Conservation (phyloP, 1,140 invertebrate species). For the Drosophila subobscura region DNA sequence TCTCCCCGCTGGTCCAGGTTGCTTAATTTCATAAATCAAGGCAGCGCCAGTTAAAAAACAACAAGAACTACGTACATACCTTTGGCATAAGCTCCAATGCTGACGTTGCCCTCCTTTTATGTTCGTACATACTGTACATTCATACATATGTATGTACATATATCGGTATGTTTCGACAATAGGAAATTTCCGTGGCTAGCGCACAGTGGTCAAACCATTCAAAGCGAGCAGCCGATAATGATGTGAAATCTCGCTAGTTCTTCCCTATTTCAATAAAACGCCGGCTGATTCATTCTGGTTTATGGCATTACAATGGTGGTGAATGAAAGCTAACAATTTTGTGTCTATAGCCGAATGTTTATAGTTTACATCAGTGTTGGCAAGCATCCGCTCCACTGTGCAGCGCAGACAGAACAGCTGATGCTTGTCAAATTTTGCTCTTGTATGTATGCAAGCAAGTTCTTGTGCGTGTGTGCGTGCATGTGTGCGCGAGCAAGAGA, state of each 20-base stretch:
- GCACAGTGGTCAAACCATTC: constrained; percentile 29
- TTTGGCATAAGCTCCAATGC: not conserved
- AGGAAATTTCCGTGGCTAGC: constrained; percentile 67
- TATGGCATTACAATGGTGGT: too few species aligned
- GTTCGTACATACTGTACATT: too few species aligned
- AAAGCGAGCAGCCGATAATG: not conserved
- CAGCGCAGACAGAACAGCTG: constrained; percentile 65
- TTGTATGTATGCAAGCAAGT: constrained; percentile 6
- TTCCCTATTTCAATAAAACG: too few species aligned
- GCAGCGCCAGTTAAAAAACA: constrained; percentile 51
- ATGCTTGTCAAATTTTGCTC: constrained; percentile 61
- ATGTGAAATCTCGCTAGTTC: not conserved
- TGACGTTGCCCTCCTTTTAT: constrained; percentile 8
- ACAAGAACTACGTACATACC: constrained; percentile 37
- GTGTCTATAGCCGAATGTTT: too few species aligned
- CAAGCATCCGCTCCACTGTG: constrained; percentile 22
- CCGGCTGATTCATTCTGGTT: too few species aligned
- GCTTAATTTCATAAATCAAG: constrained; percentile 61
- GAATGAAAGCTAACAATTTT: too few species aligned
- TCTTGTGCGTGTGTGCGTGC: constrained; percentile 8
- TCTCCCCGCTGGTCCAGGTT: constrained; percentile 1
- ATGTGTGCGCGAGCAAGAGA: constrained; percentile 16
- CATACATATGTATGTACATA: not conserved
- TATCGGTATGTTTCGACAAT: constrained; percentile 37
- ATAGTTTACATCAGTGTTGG: too few species aligned